These are phyloP conservation scores for Stichodactyla mertensii DNA, from an alignment of 64 coral and sea anemone genomes.

Conservation along the genomic window DNA sequence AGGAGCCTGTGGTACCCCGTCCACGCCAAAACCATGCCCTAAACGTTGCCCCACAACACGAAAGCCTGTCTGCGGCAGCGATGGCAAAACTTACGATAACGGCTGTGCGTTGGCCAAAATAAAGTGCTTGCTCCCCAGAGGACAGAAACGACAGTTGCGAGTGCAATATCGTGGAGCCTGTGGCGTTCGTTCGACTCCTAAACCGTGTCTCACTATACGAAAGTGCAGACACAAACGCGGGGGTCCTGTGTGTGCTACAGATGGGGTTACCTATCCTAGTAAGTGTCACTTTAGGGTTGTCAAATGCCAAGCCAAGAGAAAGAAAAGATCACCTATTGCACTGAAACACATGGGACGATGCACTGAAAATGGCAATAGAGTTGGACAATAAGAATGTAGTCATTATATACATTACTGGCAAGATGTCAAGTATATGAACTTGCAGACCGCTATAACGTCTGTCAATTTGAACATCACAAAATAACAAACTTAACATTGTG, in stretches of 20 bases:
- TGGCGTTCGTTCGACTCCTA: constrained; percentile 29
- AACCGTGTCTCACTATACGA: constrained; percentile 46
- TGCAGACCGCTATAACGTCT: too few species aligned
- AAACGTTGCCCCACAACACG: constrained; percentile 31
- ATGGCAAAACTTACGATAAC: constrained; percentile 73
- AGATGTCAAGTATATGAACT: too few species aligned
- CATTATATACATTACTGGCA: neutral
- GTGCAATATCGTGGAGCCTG: constrained; percentile 48
- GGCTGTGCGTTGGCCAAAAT: constrained; percentile 53
- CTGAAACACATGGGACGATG: constrained; percentile 52
- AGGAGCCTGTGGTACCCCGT: constrained; percentile 48
- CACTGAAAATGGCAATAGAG: constrained; percentile 28
- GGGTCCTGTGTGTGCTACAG: constrained; percentile 54
- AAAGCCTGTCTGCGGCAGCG: constrained; percentile 56
- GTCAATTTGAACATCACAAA: too few species aligned
- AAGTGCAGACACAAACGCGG: constrained; percentile 55
- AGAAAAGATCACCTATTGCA: constrained; percentile 19
- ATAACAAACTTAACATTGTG: too few species aligned
- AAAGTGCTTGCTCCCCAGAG: constrained; percentile 64
- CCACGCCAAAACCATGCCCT: constrained; percentile 57
- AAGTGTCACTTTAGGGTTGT: constrained; percentile 66
- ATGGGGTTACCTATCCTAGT: constrained; percentile 66
- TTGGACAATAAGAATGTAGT: neutral
- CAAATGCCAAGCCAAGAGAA: constrained; percentile 61
- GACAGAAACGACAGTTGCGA: constrained; percentile 35